These are phyloP conservation scores for Sparus aurata DNA, from an alignment of 2,797 vertebrate species.

Conservation along the genomic window DNA sequence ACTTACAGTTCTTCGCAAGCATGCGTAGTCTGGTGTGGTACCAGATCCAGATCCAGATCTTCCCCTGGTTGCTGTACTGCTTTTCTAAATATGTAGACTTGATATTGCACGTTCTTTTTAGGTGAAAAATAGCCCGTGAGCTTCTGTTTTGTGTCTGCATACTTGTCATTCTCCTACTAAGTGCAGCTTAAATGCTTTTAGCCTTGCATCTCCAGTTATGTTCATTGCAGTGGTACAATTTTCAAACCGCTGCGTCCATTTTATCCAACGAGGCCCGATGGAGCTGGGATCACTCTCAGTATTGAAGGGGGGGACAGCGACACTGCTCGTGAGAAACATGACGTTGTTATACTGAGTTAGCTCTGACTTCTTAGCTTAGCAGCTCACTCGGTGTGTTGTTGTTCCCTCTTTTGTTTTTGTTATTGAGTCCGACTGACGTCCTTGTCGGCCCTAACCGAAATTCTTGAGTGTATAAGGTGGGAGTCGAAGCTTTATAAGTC, in stretches of 20 bases:
- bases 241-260: too few relatives aligned
- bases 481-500: too few relatives aligned
- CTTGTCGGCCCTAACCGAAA: too few relatives aligned
- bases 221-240: slow-evolving; percentile 30
- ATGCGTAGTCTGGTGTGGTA: slow-evolving; percentile 35
- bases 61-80: slow-evolving; percentile 5
- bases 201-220: slow-evolving; percentile 4
- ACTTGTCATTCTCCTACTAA: slow-evolving; percentile 28
- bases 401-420: too few relatives aligned
- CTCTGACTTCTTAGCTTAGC: too few relatives aligned
- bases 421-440: too few relatives aligned
- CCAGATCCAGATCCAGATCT: slow-evolving; percentile 9
- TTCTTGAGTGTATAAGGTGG: too few relatives aligned
- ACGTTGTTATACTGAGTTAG: too few relatives aligned
- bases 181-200: slow-evolving; percentile 28
- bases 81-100: slow-evolving; percentile 40
- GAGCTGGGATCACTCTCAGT: slow-evolving; percentile 17
- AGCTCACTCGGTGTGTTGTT: too few relatives aligned
- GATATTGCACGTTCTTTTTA: slow-evolving; percentile 29
- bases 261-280: slow-evolving; percentile 23
- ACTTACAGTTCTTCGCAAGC: slow-evolving; percentile 26
- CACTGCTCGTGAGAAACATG: too few relatives aligned
- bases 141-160: slow-evolving; percentile 19
- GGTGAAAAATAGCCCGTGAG: slow-evolving; percentile 1
- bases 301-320: slow-evolving; percentile 8